A percentile compares a stretch with the other conserved stretches of the same genome.
phyloP scores from a whole-genome alignment of 2,888 invertebrate species.

The Eristalis arbustorum region DNA sequence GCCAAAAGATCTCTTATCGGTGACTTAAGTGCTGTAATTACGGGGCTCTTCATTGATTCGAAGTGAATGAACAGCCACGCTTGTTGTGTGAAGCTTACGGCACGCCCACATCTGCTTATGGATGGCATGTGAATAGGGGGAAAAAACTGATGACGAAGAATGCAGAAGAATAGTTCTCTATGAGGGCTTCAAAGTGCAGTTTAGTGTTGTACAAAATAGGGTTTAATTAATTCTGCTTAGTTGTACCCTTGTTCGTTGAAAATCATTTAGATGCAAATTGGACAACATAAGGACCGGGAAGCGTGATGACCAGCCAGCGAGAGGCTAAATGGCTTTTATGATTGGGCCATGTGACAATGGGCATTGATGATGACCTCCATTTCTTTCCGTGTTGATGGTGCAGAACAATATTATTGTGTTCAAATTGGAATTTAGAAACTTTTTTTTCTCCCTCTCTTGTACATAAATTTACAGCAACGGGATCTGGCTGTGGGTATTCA shows the following conservation, averaged over 20 bases:
- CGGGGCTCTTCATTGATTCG: slow-evolving; percentile 65
- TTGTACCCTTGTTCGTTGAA: slow-evolving; percentile 26
- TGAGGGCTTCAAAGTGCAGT: slow-evolving; percentile 56
- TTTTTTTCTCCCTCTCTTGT: neutral
- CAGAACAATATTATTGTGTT: slow-evolving; percentile 17
- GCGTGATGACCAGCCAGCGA: neutral
- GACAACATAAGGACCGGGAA: slow-evolving; percentile 20
- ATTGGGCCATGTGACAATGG: slow-evolving; percentile 17
- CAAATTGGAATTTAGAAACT: slow-evolving; percentile 3
- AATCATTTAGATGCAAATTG: slow-evolving; percentile 62
- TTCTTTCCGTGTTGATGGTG: neutral
- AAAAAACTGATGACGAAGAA: neutral
- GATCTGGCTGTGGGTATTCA: neutral
- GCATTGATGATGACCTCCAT: slow-evolving; percentile 1
- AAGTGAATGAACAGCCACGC: slow-evolving; percentile 50
- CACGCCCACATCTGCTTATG: slow-evolving; percentile 24
- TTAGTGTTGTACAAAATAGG: slow-evolving; percentile 63
- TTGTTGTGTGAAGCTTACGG: slow-evolving; percentile 10
- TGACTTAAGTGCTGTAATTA: slow-evolving; percentile 61
- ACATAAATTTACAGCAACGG: neutral
- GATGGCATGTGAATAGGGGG: neutral
- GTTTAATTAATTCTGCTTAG: slow-evolving; percentile 53
- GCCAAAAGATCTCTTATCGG: slow-evolving; percentile 53
- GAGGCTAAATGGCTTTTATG: slow-evolving; percentile 33
- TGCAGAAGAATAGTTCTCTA: slow-evolving; percentile 9